A percentile compares a stretch with the other conserved stretches of the same genome.
Conservation (phyloP, 2,113 vertebrate species). For the Prionailurus bengalensis region DNA sequence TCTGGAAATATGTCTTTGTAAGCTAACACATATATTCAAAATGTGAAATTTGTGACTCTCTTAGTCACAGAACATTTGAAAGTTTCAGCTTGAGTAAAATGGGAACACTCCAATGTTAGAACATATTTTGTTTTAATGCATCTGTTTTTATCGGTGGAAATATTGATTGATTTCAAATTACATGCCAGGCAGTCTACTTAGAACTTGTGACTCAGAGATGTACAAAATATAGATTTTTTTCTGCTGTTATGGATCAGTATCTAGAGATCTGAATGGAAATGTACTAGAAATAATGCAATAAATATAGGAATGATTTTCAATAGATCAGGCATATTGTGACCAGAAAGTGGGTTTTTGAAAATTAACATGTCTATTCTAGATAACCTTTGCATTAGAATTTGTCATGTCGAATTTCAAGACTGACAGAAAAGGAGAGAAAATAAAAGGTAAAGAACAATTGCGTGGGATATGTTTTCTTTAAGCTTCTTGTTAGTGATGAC, state of each 20-base stretch:
- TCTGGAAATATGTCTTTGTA: neutral
- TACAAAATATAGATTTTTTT: neutral
- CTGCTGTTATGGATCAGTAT: neutral
- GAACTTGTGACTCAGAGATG: neutral
- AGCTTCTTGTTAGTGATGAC: neutral
- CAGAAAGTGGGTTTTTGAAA: neutral
- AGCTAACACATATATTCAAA: neutral
- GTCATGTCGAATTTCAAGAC: neutral
- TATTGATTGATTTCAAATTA: neutral
- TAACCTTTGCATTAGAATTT: neutral
- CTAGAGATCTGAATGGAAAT: neutral
- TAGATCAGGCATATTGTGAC: neutral
- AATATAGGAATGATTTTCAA: neutral
- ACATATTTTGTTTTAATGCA: neutral
- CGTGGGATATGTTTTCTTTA: neutral
- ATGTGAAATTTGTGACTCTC: slow-evolving; percentile 2
- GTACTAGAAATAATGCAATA: neutral
- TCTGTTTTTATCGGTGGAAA: neutral
- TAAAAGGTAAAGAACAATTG: neutral
- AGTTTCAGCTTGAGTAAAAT: neutral
- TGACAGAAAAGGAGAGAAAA: neutral
- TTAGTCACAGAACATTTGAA: neutral
- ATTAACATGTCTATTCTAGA: neutral
- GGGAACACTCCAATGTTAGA: neutral
- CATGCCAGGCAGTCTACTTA: neutral